Conservation (phyloP, 2,888 invertebrate species). For the Phengaris arion region DNA sequence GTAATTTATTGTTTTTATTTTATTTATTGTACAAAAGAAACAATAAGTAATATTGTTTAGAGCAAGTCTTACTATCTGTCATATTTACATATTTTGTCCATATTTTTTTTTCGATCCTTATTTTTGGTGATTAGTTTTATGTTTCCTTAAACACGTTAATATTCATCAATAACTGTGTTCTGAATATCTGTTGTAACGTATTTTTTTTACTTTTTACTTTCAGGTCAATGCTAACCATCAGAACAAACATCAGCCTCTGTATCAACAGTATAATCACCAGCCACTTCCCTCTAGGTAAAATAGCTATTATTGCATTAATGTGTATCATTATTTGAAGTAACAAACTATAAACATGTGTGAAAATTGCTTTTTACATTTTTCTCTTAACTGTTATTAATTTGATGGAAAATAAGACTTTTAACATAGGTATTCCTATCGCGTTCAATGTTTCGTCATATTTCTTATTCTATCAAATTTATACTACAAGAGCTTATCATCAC, state of each 20-base stretch:
- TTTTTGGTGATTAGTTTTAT: neutral
- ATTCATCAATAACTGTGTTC: neutral
- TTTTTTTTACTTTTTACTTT: constrained; percentile 32
- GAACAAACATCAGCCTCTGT: constrained; percentile 61
- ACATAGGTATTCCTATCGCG: neutral
- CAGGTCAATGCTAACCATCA: constrained; percentile 71
- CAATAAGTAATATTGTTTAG: neutral
- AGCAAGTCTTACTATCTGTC: neutral
- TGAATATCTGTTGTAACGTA: constrained; percentile 3
- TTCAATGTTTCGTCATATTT: neutral
- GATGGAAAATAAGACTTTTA: neutral
- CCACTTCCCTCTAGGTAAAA: constrained; percentile 62
- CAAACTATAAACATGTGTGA: neutral
- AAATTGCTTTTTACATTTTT: neutral
- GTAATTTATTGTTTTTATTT: too few species aligned
- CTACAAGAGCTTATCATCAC: neutral
- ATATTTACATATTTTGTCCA: neutral
- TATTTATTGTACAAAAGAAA: too few species aligned
- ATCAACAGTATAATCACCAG: constrained; percentile 68
- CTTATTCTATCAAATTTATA: constrained; percentile 19
- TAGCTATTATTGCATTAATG: constrained; percentile 26
- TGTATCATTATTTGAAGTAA: neutral
- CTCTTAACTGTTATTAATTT: neutral
- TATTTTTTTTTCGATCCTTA: neutral
- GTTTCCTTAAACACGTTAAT: neutral